A percentile compares a stretch with the other conserved stretches of the same genome.
phyloP scores from a whole-genome alignment of 2,797 vertebrate genomes.

The Platalea minor region DNA sequence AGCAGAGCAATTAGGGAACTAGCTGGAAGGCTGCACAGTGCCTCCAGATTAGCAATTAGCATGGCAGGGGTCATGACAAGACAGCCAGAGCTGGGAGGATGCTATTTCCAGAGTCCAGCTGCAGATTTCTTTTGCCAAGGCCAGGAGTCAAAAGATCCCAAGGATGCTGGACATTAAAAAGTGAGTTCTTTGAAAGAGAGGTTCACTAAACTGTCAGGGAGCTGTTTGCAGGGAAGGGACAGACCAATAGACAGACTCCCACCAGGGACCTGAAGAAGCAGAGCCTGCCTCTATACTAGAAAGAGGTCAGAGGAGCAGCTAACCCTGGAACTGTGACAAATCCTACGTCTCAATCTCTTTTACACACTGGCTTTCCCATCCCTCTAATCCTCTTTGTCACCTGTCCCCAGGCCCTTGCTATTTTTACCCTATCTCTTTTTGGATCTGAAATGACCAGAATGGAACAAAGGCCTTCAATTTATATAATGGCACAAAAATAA shows the following conservation, averaged over 20 bases:
- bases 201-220: not conserved
- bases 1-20: not conserved
- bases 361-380: slow-evolving; percentile 4
- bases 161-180: not conserved
- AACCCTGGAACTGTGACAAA: slow-evolving; percentile 49
- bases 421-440: not conserved
- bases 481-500: not conserved
- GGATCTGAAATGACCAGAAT: slow-evolving; percentile 3
- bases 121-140: not conserved
- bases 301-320: slow-evolving; percentile 39
- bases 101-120: not conserved
- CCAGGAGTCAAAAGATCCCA: not conserved
- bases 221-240: not conserved
- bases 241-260: not conserved
- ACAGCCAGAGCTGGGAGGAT: not conserved
- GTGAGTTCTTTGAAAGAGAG: not conserved
- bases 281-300: not conserved
- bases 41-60: not conserved
- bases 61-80: not conserved
- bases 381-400: slow-evolving; percentile 48
- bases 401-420: slow-evolving; percentile 34
- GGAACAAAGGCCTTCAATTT: slow-evolving; percentile 13
- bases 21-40: not conserved
- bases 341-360: slow-evolving; percentile 13
- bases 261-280: not conserved